Evolutionary conservation across 2,888 invertebrate species (phyloP), one percentile per base, ranked within the genome.

Genomic region (Caenorhabditis parvicauda): DNA sequence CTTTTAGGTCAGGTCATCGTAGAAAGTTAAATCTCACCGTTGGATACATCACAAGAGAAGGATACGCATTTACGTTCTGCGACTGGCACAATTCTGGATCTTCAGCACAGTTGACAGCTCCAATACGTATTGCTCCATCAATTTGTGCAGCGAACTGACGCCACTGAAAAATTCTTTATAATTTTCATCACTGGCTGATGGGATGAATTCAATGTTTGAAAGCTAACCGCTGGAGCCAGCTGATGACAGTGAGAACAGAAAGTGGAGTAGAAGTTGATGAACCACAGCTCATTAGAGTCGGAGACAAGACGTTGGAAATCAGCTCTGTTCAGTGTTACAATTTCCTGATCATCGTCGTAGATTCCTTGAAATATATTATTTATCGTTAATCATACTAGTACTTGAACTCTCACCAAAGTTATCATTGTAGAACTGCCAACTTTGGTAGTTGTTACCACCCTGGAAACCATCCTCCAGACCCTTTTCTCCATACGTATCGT

Each of bases 231-330:
- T 7, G 90, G 89, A 2, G 89, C 90, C 70, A 91, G 83, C 64
- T 86, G 86, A 81, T 91, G 90, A 79, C 91, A 92, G 70, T 91
- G 91, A 21, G 88, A 88, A 79, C 91, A 91, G 80, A 88, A 88
- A 2, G 91, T 89, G 0, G 90, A 90, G 83, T 91, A 92, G 82
- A 89, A 91, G 83, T 91, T 91, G 58, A 92, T 86, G 81, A 91
- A 90, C 88, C 91, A 89, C 28, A 88, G 86, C 61, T 88, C 89
- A 38, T 54, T 59, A 1, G 67, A 83, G 44, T 83, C 82, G 25
- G 86, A 48, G n/a, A 89, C 85, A 28, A 83, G 82, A 64, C 83
- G 81, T 59, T 85, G 85, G 85, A 89, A 92, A 78, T 88, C 89
- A 58, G 87, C 85, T 73, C 86, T 86, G 69, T 87, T 88, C 2